Evolutionary conservation across 2,113 vertebrate genomes (phyloP), one percentile per base, ranked within the genome.

Genomic region (Tichodroma muraria): DNA sequence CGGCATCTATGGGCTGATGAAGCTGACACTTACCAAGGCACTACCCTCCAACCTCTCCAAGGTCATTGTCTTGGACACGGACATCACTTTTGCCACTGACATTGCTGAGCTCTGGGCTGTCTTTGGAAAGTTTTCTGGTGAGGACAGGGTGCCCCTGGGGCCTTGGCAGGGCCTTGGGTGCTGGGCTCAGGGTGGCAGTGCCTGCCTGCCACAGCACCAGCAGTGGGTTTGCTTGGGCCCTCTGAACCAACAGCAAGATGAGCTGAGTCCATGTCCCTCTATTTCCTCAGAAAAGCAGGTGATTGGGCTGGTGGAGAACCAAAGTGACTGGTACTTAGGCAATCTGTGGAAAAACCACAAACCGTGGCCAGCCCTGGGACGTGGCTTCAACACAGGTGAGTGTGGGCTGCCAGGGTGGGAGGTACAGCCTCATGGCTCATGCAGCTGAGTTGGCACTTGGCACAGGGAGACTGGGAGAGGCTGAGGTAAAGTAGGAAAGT

Each of bases 291-390:
- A 99, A 61, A 98, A 99, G 81, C 99, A 99, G 95, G 98, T 98
- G 93, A 99, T 99, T 10, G 99, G 99, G 47, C 97, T 99, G 56
- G 99, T 99, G 96, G 99, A 99, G 97, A 99, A 99, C 96, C 99
- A 99, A 97, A 99, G 99, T 5, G 98, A 99, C 96, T 99, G 99
- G 99, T 99, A 99, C 95, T 97, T 99, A 82, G 99, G 99, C 68
- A 99, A 99, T 96, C 97, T 99, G 69, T 99, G 98, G 99, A 99
- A 99, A 96, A 99, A 99, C 96, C 99, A 99, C 97, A 99, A 98
- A 92, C 99, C 99, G 0, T 99, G 99, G 99, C 99, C 99, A 0
- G 99, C 99, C 8, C 96, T 99, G 87, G 99, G 99, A 88, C 97
- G 99, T 82, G 99, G 99, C 90, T 99, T 99, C 98, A 99, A 99